Conservation (phyloP, 2,113 vertebrate species). For the Cyphomyrus plagiostoma region DNA sequence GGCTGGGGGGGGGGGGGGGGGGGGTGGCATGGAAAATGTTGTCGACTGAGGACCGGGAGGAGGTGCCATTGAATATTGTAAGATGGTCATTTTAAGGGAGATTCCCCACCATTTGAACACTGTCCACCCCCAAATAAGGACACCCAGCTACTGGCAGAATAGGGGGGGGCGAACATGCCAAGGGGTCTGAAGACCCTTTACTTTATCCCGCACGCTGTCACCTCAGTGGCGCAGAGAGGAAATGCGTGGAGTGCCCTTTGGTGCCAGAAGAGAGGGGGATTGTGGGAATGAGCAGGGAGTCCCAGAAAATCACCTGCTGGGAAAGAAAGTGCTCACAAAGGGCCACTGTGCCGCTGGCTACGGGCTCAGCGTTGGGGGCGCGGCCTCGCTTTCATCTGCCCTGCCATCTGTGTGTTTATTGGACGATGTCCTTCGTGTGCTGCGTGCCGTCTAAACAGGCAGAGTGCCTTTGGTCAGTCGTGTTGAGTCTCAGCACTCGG, state of each 20-base stretch:
- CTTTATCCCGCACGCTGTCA: conserved; percentile 51
- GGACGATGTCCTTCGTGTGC: not conserved
- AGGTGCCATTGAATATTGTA: not conserved
- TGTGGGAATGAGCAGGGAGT: conserved; percentile 44
- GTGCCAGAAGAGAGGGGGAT: conserved; percentile 12
- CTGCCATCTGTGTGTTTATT: not conserved
- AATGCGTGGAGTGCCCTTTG: conserved; percentile 29
- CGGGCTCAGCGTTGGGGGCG: not conserved
- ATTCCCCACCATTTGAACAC: not conserved
- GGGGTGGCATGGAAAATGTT: not conserved
- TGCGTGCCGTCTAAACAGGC: not conserved
- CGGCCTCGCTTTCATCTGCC: not conserved
- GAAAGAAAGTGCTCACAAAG: conserved; percentile 35
- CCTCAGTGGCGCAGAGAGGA: conserved; percentile 51
- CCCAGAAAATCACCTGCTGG: conserved; percentile 51
- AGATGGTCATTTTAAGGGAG: not conserved
- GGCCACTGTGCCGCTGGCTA: conserved; percentile 23
- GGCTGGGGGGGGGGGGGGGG: not conserved
- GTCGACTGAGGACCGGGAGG: not conserved
- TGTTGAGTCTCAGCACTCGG: not conserved
- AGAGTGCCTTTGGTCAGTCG: not conserved
- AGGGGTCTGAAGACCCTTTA: conserved; percentile 32
- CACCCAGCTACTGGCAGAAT: conserved; percentile 36
- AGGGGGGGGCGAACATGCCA: conserved; percentile 40
- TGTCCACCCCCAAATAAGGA: conserved; percentile 8